Base-by-base conservation (phyloP, 2,113 vertebrate species). In the Globicephala melas region DNA sequence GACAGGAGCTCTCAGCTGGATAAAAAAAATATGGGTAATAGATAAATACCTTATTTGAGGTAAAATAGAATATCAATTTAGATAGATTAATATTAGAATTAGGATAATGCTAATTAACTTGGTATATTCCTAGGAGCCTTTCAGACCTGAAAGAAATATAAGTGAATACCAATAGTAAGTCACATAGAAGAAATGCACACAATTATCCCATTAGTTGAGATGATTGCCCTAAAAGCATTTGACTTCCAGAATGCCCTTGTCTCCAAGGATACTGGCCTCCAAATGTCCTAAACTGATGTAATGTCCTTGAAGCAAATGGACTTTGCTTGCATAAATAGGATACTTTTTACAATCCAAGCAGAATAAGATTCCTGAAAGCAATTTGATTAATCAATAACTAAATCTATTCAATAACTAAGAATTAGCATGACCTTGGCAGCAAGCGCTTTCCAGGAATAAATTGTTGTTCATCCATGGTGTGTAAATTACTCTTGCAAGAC, bases 401-500 rank as follows among this genome's bases (percentile, higher is more conserved):
- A 91, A 53, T 80, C 1, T 81, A 67, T 82, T 93, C 20, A 47
- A 47, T 68, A 94, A 73, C 10, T 13, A 5, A 95, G 36, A 62
- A 74, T 91, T 70, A 96, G 6, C 2, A 73, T 21, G 81, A 90
- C 21, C 6, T 53, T 0, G 0, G 18, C 21, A 92, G 17, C 8
- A 73, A 95, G 44, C 6, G 55, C 84, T 92, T 92, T 77, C 63
- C 33, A 88, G 26, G 68, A 94, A 91, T 92, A 71, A 84, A 92
- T n/a, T 71, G 5, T 18, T 38, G 13, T 94, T 94, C 10, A 47
- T 92, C 82, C 36, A 50, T 1, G 26, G 84, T 73, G n/a, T 80
- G 14, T 77, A 85, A 71, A 58, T 58, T 41, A 81, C 36, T 85
- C 58, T 96, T 96, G 36, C 33, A 96, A 97, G 96, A 71, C 2